A percentile compares a stretch with the other conserved stretches of the same genome.
These are phyloP conservation scores for Enteromius radiatus DNA, from an alignment of 2,797 vertebrate species.

Conservation along the genomic window DNA sequence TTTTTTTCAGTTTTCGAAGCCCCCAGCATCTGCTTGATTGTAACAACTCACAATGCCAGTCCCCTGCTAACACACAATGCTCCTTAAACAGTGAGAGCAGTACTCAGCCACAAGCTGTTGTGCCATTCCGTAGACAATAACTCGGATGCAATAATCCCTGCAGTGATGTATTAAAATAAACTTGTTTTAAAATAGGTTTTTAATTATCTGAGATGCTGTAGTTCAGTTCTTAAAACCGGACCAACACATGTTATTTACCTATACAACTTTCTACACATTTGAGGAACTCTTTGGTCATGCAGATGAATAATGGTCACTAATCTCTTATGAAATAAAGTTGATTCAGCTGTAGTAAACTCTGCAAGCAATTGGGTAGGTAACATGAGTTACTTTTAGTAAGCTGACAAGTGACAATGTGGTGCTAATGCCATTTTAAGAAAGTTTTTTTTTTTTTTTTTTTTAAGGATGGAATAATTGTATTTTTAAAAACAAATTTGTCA, in stretches of 20 bases:
- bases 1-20: conserved; percentile 50
- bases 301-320: conserved; percentile 3
- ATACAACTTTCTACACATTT: conserved; percentile 1
- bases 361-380: neutral
- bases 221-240: conserved; percentile 1
- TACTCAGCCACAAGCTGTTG: conserved; percentile 41
- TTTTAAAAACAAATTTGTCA: no score
- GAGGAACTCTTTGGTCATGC: conserved; percentile 1
- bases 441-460: neutral
- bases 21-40: conserved; percentile 77
- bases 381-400: neutral
- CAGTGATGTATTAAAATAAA: conserved; percentile 26
- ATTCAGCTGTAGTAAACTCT: neutral
- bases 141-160: conserved; percentile 11
- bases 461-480: no score
- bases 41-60: conserved; percentile 68
- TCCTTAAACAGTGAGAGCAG: conserved; percentile 39
- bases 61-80: conserved; percentile 61
- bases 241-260: neutral
- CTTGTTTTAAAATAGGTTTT: conserved; percentile 32
- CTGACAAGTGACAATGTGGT: neutral
- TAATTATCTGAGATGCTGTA: conserved; percentile 5
- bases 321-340: neutral
- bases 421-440: neutral
- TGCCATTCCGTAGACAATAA: conserved; percentile 17